Evolutionary conservation across 1,140 invertebrate genomes (phyloP), one percentile per base, ranked within the genome.

Genomic region (Stenopsyche tienmushanensis): DNA sequence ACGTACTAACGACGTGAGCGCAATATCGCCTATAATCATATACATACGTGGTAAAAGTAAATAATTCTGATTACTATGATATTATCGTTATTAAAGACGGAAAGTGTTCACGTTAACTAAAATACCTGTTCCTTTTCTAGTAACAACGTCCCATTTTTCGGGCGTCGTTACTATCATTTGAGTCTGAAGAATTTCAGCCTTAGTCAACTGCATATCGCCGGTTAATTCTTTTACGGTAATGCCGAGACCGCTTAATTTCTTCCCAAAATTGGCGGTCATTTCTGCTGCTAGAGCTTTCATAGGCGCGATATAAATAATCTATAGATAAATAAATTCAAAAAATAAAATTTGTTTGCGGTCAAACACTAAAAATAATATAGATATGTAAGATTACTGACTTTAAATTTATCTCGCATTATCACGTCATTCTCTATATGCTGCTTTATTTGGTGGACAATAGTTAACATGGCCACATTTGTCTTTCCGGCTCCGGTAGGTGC

Each of bases 141-240:
- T 99, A 1, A 99, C 94, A 13, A 99, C 96, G 80, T 99, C 98
- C 97, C 97, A 99, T 75, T 99, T 99, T 80, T 99, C 98, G 0
- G 98, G 98, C 0, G 98, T 99, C 1, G 96, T 97, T 1, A 99
- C 93, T 17, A 99, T 84, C 88, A 99, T 98, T 80, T 99, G 97
- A 0, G 98, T 99, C 73, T 95, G 88, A 18, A 89, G 83, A 63
- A 99, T 97, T 81, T 99, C 97, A 29, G 86, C 83, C 77, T 97
- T 98, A 0, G 94, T 96, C 18, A 99, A 79, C 73, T 97, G 94
- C 92, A 98, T 99, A 77, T 99, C 98, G 15, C 98, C 98, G 0
- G 98, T 99, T 29, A 98, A 80, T 80, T 99, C 98, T 63, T 88
- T 83, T 0, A 99, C 97, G 1, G 81, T 76, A 17, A 99, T 85